phyloP scores from a whole-genome alignment of 2,113 vertebrate species.

The Genyomyrus donnyi region DNA sequence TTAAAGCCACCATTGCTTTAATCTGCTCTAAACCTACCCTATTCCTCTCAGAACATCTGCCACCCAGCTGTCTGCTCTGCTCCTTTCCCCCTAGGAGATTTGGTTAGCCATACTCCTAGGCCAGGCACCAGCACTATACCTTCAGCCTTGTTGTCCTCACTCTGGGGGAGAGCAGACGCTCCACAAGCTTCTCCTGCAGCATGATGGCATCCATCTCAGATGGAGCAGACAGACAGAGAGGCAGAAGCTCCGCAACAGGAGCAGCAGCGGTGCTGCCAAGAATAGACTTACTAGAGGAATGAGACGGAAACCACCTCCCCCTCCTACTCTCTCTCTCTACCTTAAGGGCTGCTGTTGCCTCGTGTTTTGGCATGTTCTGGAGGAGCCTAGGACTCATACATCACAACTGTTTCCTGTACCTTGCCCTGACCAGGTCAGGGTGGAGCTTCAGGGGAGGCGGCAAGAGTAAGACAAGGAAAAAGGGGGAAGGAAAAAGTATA shows the following conservation, averaged over 20 bases:
- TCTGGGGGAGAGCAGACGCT: conserved; percentile 83
- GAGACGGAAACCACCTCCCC: conserved; percentile 10
- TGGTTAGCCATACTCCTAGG: background rate
- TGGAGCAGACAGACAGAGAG: conserved; percentile 42
- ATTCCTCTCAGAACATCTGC: background rate
- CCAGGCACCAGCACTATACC: conserved; percentile 54
- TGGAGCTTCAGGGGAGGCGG: background rate
- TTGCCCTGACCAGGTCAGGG: background rate
- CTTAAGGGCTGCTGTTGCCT: conserved; percentile 38
- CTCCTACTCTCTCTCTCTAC: conserved; percentile 21
- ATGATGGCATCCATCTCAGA: conserved; percentile 85
- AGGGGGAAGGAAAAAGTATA: background rate
- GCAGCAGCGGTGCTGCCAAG: conserved; percentile 25
- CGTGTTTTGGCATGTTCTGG: conserved; percentile 60
- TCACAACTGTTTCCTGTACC: conserved; percentile 11
- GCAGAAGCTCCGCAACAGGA: conserved; percentile 25
- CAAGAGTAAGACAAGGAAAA: background rate
- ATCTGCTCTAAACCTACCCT: background rate
- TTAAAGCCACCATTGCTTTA: background rate
- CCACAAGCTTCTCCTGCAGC: conserved; percentile 88
- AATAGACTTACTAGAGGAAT: conserved; percentile 12
- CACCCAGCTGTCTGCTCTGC: background rate
- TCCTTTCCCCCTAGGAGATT: background rate
- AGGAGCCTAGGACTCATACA: conserved; percentile 40
- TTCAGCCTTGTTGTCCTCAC: conserved; percentile 79